Evolutionary conservation across 2,797 vertebrate genomes (phyloP).

Genomic region (Pipistrellus pipistrellus): DNA sequence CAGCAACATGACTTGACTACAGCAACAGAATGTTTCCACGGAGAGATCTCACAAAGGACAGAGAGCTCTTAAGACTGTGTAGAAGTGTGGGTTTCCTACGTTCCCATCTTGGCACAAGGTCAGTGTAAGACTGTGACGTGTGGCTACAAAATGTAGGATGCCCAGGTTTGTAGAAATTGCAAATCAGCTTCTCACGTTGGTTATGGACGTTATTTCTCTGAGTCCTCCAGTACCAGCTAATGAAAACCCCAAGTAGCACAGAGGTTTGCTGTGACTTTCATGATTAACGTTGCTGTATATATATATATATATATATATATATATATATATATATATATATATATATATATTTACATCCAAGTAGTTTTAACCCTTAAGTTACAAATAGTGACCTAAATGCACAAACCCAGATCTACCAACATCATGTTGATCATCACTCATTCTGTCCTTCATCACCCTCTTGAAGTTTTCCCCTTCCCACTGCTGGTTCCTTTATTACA

Average conservation of each 20-base stretch:
- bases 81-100: background rate
- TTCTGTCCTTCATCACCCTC: background rate
- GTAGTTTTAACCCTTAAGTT: background rate
- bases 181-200: background rate
- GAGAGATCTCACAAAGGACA: background rate
- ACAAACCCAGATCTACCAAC: background rate
- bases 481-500: background rate
- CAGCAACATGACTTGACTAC: background rate
- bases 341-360: background rate
- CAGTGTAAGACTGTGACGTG: background rate
- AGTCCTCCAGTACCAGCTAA: background rate
- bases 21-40: background rate
- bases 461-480: background rate
- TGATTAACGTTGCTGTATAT: background rate
- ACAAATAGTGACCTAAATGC: background rate
- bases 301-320: background rate
- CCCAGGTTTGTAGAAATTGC: background rate
- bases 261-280: slow-evolving; percentile 23
- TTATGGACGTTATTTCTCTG: background rate
- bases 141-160: background rate
- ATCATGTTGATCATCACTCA: background rate
- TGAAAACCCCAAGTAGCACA: background rate
- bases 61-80: background rate
- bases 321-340: no score
- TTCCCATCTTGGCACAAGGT: background rate